Conservation (phyloP, 2,888 invertebrate species). For the Hirtodrosophila duncani region DNA sequence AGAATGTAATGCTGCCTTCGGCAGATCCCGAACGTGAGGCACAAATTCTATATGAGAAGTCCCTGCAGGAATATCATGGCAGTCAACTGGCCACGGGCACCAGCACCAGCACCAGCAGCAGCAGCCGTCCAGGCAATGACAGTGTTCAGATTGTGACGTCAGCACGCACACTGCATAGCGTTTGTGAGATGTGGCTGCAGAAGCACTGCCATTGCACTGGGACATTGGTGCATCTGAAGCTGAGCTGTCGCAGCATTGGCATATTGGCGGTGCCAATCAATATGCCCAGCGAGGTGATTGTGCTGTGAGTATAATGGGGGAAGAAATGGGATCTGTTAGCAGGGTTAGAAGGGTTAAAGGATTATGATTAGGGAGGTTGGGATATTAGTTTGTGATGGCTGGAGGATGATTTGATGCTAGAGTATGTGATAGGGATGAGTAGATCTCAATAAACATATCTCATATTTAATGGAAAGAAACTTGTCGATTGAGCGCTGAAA, state of each 20-base stretch:
- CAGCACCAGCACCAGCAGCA: constrained; percentile 6
- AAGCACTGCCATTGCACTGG: constrained; percentile 77
- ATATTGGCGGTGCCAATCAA: constrained; percentile 75
- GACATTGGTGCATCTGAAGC: constrained; percentile 67
- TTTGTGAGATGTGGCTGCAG: constrained; percentile 75
- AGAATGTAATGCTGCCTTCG: constrained; percentile 77
- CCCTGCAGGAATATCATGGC: constrained; percentile 75
- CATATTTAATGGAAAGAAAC: too few species aligned
- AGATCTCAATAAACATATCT: too few species aligned
- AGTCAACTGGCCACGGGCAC: constrained; percentile 32
- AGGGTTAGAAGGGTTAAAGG: too few species aligned
- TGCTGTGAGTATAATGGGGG: constrained; percentile 77
- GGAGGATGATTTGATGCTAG: too few species aligned
- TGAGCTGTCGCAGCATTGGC: constrained; percentile 76
- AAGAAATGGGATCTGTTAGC: too few species aligned
- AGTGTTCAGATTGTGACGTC: too few species aligned
- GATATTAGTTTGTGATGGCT: too few species aligned
- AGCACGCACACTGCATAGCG: constrained; percentile 62
- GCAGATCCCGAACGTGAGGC: constrained; percentile 77
- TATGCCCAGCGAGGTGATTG: constrained; percentile 72
- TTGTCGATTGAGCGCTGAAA: too few species aligned
- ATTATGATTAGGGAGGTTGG: too few species aligned
- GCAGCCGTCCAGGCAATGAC: too few species aligned
- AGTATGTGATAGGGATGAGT: too few species aligned
- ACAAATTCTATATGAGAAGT: constrained; percentile 76